Conservation (phyloP, 2,888 invertebrate species). For the Ptilodon capucinus region DNA sequence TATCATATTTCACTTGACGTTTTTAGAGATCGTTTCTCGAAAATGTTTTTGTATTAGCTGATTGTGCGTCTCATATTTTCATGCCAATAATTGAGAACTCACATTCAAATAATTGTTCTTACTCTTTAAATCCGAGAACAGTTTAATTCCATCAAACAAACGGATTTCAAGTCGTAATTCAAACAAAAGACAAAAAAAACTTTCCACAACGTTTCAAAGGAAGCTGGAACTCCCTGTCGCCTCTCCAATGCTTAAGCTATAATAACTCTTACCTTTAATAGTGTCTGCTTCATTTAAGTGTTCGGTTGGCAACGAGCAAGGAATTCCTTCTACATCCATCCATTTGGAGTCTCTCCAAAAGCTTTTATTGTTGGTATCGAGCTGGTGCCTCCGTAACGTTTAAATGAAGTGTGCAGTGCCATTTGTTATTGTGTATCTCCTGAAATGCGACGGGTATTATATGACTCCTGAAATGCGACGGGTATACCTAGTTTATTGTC, state of each 20-base stretch:
- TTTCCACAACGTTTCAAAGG: conserved; percentile 8
- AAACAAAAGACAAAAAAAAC: conserved; percentile 18
- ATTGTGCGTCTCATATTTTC: too few species aligned
- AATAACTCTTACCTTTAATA: conserved; percentile 60
- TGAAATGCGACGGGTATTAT: background rate
- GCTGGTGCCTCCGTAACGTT: conserved; percentile 47
- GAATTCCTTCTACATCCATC: conserved; percentile 34
- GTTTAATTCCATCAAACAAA: background rate
- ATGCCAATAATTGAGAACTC: too few species aligned
- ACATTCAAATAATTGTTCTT: too few species aligned
- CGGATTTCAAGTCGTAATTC: conserved; percentile 16
- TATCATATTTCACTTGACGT: too few species aligned
- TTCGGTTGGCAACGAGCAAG: conserved; percentile 26
- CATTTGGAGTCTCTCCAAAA: conserved; percentile 74
- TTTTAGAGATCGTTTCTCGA: too few species aligned
- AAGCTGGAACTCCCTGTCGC: conserved; percentile 11
- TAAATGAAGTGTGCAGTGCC: conserved; percentile 51
- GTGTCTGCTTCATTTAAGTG: conserved; percentile 46
- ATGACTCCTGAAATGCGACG: background rate
- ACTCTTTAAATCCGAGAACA: too few species aligned
- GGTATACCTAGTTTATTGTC: background rate
- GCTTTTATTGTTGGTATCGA: conserved; percentile 68
- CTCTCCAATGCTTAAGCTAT: conserved; percentile 26
- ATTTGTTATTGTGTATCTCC: conserved; percentile 35
- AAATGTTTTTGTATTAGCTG: too few species aligned